Percentiles rank a stretch among this genome's conserved stretches.
These are phyloP conservation scores for Gavia stellata DNA, from an alignment of 2,113 vertebrate species.

Conservation along the genomic window DNA sequence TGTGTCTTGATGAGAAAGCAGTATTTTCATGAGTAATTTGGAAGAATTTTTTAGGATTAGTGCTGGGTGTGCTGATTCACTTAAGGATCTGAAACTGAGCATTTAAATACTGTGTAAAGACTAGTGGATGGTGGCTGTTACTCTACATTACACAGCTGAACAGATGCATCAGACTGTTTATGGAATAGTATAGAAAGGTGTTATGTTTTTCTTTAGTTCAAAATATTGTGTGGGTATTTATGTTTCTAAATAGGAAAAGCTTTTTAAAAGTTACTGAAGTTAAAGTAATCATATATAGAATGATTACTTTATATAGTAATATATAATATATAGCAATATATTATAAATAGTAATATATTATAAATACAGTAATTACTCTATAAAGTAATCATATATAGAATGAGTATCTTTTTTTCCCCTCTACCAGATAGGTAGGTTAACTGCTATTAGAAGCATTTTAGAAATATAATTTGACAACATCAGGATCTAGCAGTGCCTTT, in stretches of 20 bases:
- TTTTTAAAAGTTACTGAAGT: background rate
- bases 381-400: background rate
- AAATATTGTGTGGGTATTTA: background rate
- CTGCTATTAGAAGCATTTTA: background rate
- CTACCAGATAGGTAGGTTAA: background rate
- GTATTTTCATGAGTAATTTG: background rate
- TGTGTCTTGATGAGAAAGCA: background rate
- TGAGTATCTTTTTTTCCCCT: background rate
- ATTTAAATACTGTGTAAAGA: background rate
- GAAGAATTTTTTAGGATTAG: background rate
- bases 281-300: background rate
- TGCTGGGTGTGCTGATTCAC: background rate
- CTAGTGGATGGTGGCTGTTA: background rate
- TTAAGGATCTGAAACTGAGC: background rate
- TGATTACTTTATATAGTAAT: too few species aligned
- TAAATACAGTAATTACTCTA: too few species aligned
- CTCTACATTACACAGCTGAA: background rate
- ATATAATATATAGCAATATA: too few species aligned
- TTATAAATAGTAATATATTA: too few species aligned
- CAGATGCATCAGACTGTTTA: background rate
- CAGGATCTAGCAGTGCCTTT: background rate
- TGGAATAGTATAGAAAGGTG: background rate
- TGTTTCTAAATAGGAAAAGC: background rate
- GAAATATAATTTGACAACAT: background rate
- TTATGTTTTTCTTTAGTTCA: background rate